Evolutionary conservation across 1,140 invertebrate species (phyloP).

Genomic region (Adoxophyes honmai): DNA sequence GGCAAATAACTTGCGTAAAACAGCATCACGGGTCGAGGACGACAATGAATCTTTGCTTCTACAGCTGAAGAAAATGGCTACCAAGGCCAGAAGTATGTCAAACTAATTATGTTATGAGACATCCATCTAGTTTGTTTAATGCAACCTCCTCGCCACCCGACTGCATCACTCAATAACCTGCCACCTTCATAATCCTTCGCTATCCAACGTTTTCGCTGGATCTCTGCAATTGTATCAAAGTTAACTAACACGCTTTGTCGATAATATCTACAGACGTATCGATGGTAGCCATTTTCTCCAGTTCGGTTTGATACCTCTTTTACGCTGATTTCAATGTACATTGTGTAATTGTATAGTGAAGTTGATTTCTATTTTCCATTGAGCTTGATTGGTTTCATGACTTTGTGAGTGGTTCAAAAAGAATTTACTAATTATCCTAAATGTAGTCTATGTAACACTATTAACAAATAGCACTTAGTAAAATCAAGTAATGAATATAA

Average conservation of each 20-base stretch:
- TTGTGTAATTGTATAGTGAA: constrained; percentile 17
- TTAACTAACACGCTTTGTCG: constrained; percentile 52
- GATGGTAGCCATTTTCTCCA: constrained; percentile 79
- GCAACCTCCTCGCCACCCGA: constrained; percentile 24
- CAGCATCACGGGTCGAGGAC: constrained; percentile 91
- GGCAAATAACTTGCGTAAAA: constrained; percentile 90
- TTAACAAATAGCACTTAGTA: not conserved
- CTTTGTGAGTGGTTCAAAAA: not conserved
- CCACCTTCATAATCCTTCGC: constrained; percentile 9
- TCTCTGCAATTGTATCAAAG: constrained; percentile 8
- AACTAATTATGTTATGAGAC: constrained; percentile 56
- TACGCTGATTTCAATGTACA: constrained; percentile 19
- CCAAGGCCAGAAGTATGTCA: constrained; percentile 86
- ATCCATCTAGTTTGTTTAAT: constrained; percentile 50
- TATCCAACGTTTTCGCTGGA: constrained; percentile 19
- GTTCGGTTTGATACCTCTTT: constrained; percentile 49
- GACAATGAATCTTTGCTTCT: constrained; percentile 95
- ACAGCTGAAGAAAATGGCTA: constrained; percentile 96
- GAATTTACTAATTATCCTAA: constrained; percentile 21
- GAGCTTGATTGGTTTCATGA: constrained; percentile 22
- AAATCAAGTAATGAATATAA: not conserved
- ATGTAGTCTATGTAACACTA: constrained; percentile 15
- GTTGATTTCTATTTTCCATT: constrained; percentile 23
- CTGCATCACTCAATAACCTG: constrained; percentile 18
- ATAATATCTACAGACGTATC: constrained; percentile 42